A percentile compares a stretch with the other conserved stretches of the same genome.
phyloP scores from a whole-genome alignment of 2,797 vertebrate genomes.

The Valencia hispanica region DNA sequence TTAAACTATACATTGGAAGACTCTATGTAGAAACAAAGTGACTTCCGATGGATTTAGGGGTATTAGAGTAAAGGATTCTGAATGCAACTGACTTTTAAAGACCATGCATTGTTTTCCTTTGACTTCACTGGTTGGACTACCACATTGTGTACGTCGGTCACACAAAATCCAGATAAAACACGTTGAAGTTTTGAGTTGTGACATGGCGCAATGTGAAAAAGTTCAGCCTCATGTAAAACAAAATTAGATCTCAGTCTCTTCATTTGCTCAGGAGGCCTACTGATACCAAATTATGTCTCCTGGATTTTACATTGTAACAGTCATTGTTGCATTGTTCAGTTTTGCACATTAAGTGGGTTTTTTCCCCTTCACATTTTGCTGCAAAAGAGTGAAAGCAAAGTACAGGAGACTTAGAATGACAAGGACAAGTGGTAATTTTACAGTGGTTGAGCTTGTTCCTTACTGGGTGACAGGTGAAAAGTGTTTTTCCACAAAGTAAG shows the following conservation, averaged over 20 bases:
- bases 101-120: too few relatives aligned
- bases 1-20: neutral
- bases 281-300: neutral
- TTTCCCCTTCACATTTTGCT: constrained; percentile 6
- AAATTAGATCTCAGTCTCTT: neutral
- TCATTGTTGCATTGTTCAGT: constrained; percentile 16
- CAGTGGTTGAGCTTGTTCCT: constrained; percentile 49
- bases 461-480: constrained; percentile 37
- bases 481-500: constrained; percentile 35
- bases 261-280: neutral
- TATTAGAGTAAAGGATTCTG: too few relatives aligned
- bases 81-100: too few relatives aligned
- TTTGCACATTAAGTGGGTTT: constrained; percentile 16
- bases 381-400: constrained; percentile 22
- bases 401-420: constrained; percentile 29
- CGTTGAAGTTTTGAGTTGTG: neutral
- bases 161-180: neutral
- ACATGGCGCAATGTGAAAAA: neutral
- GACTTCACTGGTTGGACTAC: too few relatives aligned
- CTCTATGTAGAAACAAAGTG: too few relatives aligned
- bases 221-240: neutral
- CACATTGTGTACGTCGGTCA: too few relatives aligned
- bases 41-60: too few relatives aligned
- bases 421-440: constrained; percentile 63
- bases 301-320: constrained; percentile 2